Conservation (phyloP, 2,113 vertebrate genomes). For the Upupa epops region DNA sequence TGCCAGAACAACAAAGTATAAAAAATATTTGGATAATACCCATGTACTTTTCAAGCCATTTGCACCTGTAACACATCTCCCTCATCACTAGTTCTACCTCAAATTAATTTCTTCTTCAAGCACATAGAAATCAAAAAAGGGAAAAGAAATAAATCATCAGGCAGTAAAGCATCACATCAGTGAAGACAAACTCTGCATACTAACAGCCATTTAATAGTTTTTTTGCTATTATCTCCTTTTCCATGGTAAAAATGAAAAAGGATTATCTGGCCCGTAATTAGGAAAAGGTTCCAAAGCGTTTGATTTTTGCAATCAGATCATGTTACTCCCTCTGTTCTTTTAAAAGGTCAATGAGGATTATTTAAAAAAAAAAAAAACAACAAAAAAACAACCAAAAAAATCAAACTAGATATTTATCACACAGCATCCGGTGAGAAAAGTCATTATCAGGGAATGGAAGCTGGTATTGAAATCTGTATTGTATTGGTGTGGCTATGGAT, state of each 20-base stretch:
- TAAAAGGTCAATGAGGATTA: neutral
- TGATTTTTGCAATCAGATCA: neutral
- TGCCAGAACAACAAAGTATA: neutral
- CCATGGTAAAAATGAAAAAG: slow-evolving; percentile 19
- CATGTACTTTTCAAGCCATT: neutral
- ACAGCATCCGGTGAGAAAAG: neutral
- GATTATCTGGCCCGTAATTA: slow-evolving; percentile 5
- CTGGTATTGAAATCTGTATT: neutral
- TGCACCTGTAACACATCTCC: neutral
- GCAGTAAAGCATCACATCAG: neutral
- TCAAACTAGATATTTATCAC: neutral
- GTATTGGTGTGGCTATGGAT: neutral
- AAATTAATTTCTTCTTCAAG: neutral
- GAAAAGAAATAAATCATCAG: neutral
- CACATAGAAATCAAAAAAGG: neutral
- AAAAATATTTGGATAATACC: neutral
- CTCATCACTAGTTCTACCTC: neutral
- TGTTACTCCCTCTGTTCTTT: neutral
- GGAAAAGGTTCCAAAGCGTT: neutral
- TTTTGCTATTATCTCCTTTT: neutral
- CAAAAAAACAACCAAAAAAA: neutral
- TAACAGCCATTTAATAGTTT: neutral
- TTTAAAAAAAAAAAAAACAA: neutral
- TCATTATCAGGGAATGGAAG: neutral
- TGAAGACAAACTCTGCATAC: neutral